Evolutionary conservation across 2,888 invertebrate genomes (phyloP).

Genomic region (Lycia hirtaria): DNA sequence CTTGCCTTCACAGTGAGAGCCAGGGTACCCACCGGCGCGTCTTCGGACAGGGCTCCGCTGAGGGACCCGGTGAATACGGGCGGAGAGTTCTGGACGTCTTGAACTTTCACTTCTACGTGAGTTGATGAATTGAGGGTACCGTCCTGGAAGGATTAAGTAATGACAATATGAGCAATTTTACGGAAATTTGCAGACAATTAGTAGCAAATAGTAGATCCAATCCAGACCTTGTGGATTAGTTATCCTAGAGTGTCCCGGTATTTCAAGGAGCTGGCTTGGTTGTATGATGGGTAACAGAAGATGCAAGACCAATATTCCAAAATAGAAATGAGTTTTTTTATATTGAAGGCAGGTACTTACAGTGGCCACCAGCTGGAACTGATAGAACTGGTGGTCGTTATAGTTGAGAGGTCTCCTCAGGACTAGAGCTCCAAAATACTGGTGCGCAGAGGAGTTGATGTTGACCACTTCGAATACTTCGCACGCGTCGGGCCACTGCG

Average conservation of each 20-base stretch:
- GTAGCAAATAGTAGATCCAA: too few relatives aligned
- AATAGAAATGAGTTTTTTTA: too few relatives aligned
- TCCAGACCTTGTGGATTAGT: too few relatives aligned
- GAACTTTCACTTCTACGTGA: conserved; percentile 91
- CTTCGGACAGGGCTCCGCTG: conserved; percentile 91
- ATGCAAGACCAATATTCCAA: too few relatives aligned
- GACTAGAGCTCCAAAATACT: conserved; percentile 90
- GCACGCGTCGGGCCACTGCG: conserved; percentile 89
- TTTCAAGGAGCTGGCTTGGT: too few relatives aligned
- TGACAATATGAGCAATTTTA: too few relatives aligned
- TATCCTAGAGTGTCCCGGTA: too few relatives aligned
- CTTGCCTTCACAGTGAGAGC: conserved; percentile 92
- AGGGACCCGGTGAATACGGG: conserved; percentile 93
- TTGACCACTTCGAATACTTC: conserved; percentile 88
- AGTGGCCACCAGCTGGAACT: conserved; percentile 90
- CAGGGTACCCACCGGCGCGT: conserved; percentile 92
- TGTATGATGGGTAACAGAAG: too few relatives aligned
- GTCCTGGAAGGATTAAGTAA: conserved; percentile 83
- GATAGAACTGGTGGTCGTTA: conserved; percentile 91
- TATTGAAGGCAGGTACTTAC: conserved; percentile 87
- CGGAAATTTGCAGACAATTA: too few relatives aligned
- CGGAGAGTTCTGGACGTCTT: conserved; percentile 94
- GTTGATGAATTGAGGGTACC: conserved; percentile 90
- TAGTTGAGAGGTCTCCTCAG: conserved; percentile 90
- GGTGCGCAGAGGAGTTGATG: conserved; percentile 87